Conservation (phyloP, 2,113 vertebrate genomes). For the Sapayoa aenigma region DNA sequence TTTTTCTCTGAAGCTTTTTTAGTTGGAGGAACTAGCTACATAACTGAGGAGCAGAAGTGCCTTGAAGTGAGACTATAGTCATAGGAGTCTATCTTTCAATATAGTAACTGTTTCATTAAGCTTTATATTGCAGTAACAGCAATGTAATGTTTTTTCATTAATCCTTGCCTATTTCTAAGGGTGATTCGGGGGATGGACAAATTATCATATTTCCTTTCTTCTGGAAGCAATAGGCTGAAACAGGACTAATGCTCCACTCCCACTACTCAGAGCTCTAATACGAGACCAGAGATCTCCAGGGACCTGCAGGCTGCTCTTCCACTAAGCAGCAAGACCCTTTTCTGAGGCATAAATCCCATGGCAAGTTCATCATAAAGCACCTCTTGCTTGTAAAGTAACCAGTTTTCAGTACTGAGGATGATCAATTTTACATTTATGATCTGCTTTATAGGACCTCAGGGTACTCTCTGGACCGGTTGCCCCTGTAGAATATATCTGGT, state of each 20-base stretch:
- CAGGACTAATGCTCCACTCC: not conserved
- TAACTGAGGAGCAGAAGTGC: not conserved
- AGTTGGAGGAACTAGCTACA: not conserved
- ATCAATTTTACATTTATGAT: not conserved
- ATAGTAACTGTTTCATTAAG: not conserved
- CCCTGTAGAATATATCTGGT: not conserved
- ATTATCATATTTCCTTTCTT: not conserved
- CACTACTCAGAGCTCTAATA: not conserved
- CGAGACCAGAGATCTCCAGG: not conserved
- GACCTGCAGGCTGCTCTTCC: not conserved
- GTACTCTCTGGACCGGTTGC: not conserved
- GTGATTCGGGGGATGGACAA: not conserved
- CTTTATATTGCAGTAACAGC: not conserved
- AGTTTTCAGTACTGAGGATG: not conserved
- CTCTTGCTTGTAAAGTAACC: not conserved
- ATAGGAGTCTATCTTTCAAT: not conserved
- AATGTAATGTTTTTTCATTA: not conserved
- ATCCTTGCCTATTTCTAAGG: not conserved
- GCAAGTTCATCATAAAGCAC: not conserved
- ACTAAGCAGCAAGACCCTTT: not conserved
- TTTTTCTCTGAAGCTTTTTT: not conserved
- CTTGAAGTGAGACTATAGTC: not conserved
- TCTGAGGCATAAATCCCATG: not conserved
- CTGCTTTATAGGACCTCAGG: not conserved
- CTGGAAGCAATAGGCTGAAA: not conserved